Evolutionary conservation across 2,888 invertebrate genomes (phyloP), one percentile per base, ranked within the genome.

Genomic region (Lasioglossum malachurum): DNA sequence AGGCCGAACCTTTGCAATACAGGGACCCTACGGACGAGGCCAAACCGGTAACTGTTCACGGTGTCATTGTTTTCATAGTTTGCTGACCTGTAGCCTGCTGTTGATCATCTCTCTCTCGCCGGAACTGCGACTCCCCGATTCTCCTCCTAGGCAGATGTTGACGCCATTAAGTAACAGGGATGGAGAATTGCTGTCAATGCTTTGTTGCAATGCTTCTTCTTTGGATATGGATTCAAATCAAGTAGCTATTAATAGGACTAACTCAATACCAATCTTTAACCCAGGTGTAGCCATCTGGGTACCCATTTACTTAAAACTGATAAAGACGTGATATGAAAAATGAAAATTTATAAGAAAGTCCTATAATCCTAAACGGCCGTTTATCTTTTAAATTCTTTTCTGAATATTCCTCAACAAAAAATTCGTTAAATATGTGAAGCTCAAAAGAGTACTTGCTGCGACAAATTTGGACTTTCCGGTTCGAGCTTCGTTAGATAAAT

Each of bases 41-140:
- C 10, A 12, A 35, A 35, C 67, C 35, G 19, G 35, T 69, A 35
- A 69, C 67, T 10, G 67, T 69, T 35, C 35, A 67, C 35, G 19
- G 67, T 69, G 67, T 69, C 67, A 35, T 38, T 69, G 67, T 38
- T 35, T 69, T 69, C 67, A 19, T 35, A 64, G 64, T 64, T 64
- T 64, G 64, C 64, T 64, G 64, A 64, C 64, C 64, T 31, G 64
- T 31, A 31, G 64, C 64, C 5, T 27, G 64, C 64, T 64, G 64
- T 60, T 60, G 27, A 60, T 60, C 14, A 31, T 27, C 5, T 60
- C 27, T 60, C 27, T 57, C 12, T 57, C 1, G 12, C 57, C 57
- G 57, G 57, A n/a, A n/a, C n/a, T 12, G 57, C 57, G n/a, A 57
- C 57, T n/a, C 57, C n/a, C 12, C n/a, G 12, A 57, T 57, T 57